Conservation (phyloP, 2,113 vertebrate species). For the Ptilorrhoa leucosticta region DNA sequence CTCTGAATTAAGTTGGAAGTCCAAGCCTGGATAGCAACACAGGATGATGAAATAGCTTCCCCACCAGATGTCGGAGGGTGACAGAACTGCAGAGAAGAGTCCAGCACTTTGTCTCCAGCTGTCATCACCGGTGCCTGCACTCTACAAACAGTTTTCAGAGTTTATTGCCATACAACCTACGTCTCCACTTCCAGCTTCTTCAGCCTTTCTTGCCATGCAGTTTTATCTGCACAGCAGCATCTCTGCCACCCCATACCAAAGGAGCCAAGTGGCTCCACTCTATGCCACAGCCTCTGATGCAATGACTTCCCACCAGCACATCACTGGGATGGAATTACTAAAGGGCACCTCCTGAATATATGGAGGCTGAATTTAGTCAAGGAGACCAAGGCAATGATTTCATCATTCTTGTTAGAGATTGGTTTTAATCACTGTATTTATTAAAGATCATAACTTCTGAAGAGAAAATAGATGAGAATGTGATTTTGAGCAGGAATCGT, state of each 20-base stretch:
- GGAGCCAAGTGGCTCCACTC: neutral
- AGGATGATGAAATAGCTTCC: neutral
- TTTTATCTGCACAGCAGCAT: neutral
- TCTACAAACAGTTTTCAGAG: neutral
- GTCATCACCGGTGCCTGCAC: neutral
- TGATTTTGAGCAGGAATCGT: neutral
- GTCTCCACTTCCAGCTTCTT: neutral
- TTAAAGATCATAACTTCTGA: neutral
- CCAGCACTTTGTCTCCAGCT: neutral
- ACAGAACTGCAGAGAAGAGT: neutral
- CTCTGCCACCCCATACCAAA: neutral
- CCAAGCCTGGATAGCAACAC: neutral
- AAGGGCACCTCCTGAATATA: neutral
- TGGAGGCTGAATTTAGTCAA: neutral
- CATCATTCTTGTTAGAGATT: neutral
- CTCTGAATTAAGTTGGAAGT: neutral
- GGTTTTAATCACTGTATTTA: neutral
- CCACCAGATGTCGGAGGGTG: neutral
- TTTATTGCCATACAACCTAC: neutral
- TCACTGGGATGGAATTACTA: accelerated
- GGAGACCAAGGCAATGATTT: neutral
- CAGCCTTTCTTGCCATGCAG: neutral
- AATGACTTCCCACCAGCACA: neutral
- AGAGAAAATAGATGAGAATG: neutral
- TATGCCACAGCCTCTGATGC: neutral